These are phyloP conservation scores for Nibea albiflora DNA, from an alignment of 2,113 vertebrate genomes.

Conservation along the genomic window DNA sequence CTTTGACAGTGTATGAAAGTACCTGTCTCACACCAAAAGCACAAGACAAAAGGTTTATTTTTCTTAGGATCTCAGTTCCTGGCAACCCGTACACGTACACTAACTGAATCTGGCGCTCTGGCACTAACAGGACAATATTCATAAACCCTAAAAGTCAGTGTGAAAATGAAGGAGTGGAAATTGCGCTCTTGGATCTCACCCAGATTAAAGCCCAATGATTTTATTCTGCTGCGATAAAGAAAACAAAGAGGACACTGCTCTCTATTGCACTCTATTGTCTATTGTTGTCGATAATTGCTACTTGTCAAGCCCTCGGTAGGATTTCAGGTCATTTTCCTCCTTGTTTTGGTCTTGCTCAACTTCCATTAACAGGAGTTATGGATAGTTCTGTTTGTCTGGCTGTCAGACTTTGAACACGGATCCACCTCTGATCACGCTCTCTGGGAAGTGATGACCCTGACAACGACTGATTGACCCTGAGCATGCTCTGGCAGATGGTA, in stretches of 20 bases:
- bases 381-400: neutral
- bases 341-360: neutral
- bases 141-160: neutral
- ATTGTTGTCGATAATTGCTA: conserved; percentile 1
- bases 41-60: no score
- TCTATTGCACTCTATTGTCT: neutral
- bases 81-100: no score
- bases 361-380: neutral
- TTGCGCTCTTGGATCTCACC: neutral
- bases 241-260: neutral
- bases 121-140: neutral
- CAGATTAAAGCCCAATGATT: neutral
- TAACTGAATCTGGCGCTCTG: no score
- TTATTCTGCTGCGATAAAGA: neutral
- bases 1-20: no score
- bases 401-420: neutral
- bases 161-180: neutral
- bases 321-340: neutral
- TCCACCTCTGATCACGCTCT: neutral
- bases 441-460: neutral
- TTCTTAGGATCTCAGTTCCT: no score
- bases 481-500: neutral
- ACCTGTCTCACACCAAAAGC: no score
- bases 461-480: neutral
- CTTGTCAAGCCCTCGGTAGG: neutral